Percentiles rank a stretch among this genome's conserved stretches.
phyloP scores from a whole-genome alignment of 2,113 vertebrate species.

The Junco hyemalis region DNA sequence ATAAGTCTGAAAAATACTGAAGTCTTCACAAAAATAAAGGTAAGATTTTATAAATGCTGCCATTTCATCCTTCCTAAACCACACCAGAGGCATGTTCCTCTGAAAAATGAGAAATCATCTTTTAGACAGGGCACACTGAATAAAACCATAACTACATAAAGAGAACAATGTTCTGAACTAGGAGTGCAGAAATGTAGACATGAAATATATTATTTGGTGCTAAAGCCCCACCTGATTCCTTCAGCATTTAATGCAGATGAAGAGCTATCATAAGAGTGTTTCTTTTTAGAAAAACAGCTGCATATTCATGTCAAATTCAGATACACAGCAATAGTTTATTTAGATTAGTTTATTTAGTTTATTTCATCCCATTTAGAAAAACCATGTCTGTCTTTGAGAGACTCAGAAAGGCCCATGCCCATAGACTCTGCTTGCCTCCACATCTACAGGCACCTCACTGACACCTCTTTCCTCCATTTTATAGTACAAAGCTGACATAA shows the following conservation, averaged over 20 bases:
- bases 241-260: background rate
- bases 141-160: background rate
- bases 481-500: background rate
- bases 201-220: background rate
- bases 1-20: background rate
- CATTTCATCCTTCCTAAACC: background rate
- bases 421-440: background rate
- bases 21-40: background rate
- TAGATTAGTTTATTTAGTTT: background rate
- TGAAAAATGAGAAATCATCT: background rate
- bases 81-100: background rate
- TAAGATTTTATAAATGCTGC: background rate
- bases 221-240: background rate
- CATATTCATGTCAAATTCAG: background rate
- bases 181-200: background rate
- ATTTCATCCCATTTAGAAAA: background rate
- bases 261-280: background rate
- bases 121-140: background rate
- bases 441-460: background rate
- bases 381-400: accelerated
- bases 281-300: background rate
- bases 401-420: background rate
- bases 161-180: background rate
- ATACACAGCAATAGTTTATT: background rate
- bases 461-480: background rate